Base-by-base conservation (phyloP, 2,113 vertebrate genomes). In the Rhinolophus sinicus region DNA sequence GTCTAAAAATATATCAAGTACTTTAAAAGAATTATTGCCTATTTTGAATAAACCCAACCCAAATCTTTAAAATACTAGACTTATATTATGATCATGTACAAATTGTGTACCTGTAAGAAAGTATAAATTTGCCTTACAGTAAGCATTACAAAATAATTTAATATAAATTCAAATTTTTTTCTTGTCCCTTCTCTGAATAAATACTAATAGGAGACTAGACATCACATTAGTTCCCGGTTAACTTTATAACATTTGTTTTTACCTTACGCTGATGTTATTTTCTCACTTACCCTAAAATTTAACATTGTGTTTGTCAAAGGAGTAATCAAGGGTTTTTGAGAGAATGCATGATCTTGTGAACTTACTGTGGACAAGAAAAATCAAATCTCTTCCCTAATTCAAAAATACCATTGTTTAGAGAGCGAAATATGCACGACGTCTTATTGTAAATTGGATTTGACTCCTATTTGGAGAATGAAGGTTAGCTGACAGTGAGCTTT, bases 151-250 rank as follows among this genome's bases (percentile, higher is more conserved):
- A 78, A 90, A 93, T 92, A 81, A 47, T 28, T 60, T 76, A 81
- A 87, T 21, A 82, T 91, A 73, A 94, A 69, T 77, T 67, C 15
- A 80, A 73, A 35, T 84, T 88, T 95, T 18, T 86, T 97, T 73
- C 50, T 87, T 65, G 21, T 83, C n/a, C 30, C 8, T 90, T 90
- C 56, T 92, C 40, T 70, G 58, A 75, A 65, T 65, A 88, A 82
- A 88, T 82, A 47, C 38, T 65, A 75, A 38, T 56, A 88, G 3
- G 88, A 14, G 22, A 67, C 67, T 14, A 82, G 76, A 50, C 24
- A 87, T 9, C 26, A 30, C 75, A 65, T 33, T 88, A 73, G 56
- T 67, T 88, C 65, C 56, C 33, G 65, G 65, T 67, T 73, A 81
- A 92, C 81, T 75, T 75, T 60, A 56, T 64, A 78, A 54, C 22